phyloP scores from a whole-genome alignment of 2,888 invertebrate species.

The Seira ritae region DNA sequence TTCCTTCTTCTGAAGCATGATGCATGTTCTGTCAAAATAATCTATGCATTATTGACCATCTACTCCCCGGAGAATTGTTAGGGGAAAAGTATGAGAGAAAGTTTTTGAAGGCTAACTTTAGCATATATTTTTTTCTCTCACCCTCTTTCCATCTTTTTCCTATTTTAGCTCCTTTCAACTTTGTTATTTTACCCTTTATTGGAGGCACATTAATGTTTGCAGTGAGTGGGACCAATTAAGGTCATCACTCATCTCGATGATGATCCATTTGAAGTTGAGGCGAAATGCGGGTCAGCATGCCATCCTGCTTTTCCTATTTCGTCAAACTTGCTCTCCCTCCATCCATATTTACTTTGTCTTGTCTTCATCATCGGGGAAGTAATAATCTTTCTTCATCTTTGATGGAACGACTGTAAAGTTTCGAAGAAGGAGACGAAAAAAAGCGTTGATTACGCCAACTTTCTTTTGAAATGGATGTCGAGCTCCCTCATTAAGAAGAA shows the following conservation, averaged over 20 bases:
- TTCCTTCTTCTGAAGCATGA: neutral
- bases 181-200: neutral
- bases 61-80: neutral
- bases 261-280: slow-evolving; percentile 15
- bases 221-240: slow-evolving; percentile 1
- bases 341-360: neutral
- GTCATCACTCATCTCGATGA: slow-evolving; percentile 20
- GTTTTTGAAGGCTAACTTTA: neutral
- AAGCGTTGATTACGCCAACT: slow-evolving; percentile 24
- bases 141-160: no score
- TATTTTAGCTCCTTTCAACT: neutral
- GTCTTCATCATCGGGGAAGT: neutral
- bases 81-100: neutral
- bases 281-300: slow-evolving; percentile 19
- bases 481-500: slow-evolving; percentile 17
- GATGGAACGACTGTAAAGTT: slow-evolving; percentile 12
- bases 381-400: slow-evolving; percentile 11
- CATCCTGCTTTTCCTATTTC: neutral
- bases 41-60: slow-evolving; percentile 13
- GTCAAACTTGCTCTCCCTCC: neutral
- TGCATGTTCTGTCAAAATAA: neutral
- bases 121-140: no score
- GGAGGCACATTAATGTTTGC: neutral
- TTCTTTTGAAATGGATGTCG: slow-evolving; percentile 15
- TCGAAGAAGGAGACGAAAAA: slow-evolving; percentile 8